A percentile compares a stretch with the other conserved stretches of the same genome.
These are phyloP conservation scores for Murina feae DNA, from an alignment of 2,113 vertebrate species.

Conservation along the genomic window DNA sequence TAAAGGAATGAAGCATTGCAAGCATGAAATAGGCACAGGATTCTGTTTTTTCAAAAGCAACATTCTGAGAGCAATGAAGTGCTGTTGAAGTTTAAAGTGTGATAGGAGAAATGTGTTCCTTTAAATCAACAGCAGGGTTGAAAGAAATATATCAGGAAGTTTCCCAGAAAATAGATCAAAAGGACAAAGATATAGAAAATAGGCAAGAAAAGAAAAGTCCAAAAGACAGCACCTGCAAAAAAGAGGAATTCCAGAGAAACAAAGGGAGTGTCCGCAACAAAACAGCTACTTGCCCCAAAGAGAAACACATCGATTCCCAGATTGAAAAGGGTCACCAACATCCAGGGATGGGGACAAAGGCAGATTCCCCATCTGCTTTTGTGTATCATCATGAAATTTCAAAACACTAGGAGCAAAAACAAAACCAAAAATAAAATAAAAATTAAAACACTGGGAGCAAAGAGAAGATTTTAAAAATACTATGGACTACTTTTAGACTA, in stretches of 20 bases:
- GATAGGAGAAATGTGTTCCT: background rate
- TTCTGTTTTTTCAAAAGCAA: constrained; percentile 59
- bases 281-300: background rate
- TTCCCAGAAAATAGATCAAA: constrained; percentile 31
- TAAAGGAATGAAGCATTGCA: constrained; percentile 37
- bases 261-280: background rate
- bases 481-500: background rate
- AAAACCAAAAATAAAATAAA: too few relatives aligned
- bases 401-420: background rate
- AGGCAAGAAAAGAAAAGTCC: constrained; percentile 13
- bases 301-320: background rate
- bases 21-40: constrained; percentile 9
- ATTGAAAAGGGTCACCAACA: background rate
- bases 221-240: background rate
- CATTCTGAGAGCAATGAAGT: constrained; percentile 41
- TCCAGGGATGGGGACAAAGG: background rate
- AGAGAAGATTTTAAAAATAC: background rate
- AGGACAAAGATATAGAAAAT: constrained; percentile 7
- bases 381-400: background rate
- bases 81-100: constrained; percentile 53
- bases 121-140: background rate
- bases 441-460: background rate
- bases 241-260: background rate
- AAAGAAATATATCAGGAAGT: constrained; percentile 39
- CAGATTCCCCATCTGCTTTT: background rate